Evolutionary conservation across 2,797 vertebrate species (phyloP).

Genomic region (Clarias platycephalus): DNA sequence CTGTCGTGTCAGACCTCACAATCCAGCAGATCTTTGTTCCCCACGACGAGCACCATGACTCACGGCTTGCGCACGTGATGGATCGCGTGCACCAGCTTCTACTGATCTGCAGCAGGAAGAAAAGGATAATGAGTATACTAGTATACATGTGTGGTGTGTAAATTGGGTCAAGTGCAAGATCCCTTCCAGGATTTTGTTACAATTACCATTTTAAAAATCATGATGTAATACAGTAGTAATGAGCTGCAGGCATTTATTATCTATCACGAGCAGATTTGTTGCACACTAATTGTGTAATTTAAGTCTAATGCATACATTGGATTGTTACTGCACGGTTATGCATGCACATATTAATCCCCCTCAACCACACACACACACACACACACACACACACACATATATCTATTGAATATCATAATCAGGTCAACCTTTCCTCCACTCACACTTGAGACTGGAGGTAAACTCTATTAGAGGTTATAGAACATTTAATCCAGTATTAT

Average conservation of each 20-base stretch:
- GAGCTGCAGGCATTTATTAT: not conserved
- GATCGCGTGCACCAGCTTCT: constrained; percentile 59
- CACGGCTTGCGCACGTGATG: constrained; percentile 57
- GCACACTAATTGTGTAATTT: not conserved
- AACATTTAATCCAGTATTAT: not conserved
- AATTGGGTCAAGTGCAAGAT: not conserved
- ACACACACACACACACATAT: too few relatives aligned
- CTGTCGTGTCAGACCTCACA: constrained; percentile 49
- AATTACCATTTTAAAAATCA: not conserved
- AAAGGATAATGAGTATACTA: not conserved
- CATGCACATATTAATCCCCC: not conserved
- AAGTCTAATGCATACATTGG: not conserved
- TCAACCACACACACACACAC: too few relatives aligned
- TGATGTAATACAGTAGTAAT: constrained; percentile 4
- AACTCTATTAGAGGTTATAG: not conserved
- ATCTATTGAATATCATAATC: not conserved
- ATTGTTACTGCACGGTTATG: not conserved
- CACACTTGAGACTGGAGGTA: not conserved
- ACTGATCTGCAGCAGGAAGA: not conserved
- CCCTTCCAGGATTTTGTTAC: not conserved
- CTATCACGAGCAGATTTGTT: not conserved
- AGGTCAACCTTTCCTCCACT: not conserved
- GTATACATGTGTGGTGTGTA: not conserved
- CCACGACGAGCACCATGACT: constrained; percentile 18
- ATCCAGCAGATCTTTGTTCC: constrained; percentile 65